Conservation (phyloP, 53 echinoderm and acorn worm genomes). For the Patiria pectinifera region DNA sequence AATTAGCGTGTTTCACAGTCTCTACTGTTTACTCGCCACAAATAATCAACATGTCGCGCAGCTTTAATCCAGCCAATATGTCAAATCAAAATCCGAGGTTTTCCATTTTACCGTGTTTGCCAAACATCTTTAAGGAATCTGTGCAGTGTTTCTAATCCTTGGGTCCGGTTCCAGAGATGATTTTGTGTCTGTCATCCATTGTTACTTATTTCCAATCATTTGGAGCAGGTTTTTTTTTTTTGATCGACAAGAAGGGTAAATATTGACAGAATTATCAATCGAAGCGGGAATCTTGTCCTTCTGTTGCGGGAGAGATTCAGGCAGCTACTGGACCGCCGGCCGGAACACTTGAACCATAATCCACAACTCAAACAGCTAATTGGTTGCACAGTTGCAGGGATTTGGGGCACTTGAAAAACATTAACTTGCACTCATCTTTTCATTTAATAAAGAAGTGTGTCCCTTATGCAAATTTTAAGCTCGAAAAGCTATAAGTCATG, state of each 20-base stretch:
- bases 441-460: too few relatives aligned
- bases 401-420: too few relatives aligned
- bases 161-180: too few relatives aligned
- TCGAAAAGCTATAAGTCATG: too few relatives aligned
- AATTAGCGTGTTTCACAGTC: background rate
- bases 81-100: background rate
- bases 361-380: conserved; percentile 23
- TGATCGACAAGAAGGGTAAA: background rate
- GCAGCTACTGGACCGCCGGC: conserved; percentile 13
- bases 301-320: background rate
- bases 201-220: background rate
- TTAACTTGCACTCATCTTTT: too few relatives aligned
- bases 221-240: background rate
- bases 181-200: conserved; percentile 10
- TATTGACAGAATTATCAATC: conserved; percentile 31
- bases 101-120: conserved; percentile 9
- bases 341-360: conserved; percentile 24
- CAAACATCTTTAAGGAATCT: background rate
- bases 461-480: too few relatives aligned
- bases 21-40: background rate
- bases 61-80: background rate
- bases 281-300: conserved; percentile 18
- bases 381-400: too few relatives aligned
- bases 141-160: background rate
- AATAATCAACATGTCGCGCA: background rate